Percentiles rank a stretch among this genome's conserved stretches.
These are phyloP conservation scores for Mesocricetus auratus DNA, from an alignment of 2,113 vertebrate genomes.

Conservation along the genomic window DNA sequence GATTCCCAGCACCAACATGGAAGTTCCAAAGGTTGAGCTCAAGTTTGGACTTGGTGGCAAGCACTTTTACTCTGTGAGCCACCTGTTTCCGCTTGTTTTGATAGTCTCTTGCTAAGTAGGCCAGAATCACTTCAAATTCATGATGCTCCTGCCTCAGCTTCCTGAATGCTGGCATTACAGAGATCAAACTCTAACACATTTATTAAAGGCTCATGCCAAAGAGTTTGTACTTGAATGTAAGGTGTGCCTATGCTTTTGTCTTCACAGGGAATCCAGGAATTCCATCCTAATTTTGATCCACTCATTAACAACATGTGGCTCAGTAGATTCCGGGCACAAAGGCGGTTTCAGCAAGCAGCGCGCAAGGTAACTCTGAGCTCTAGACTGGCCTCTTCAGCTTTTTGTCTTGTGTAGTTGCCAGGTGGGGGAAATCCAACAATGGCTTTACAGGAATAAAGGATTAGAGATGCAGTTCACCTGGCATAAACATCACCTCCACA, in stretches of 20 bases:
- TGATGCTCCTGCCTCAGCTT: neutral
- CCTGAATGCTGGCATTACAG: neutral
- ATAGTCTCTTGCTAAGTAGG: neutral
- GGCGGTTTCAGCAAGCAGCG: constrained; percentile 92
- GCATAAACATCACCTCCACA: constrained; percentile 8
- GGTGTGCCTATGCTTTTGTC: constrained; percentile 6
- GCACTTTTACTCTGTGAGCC: neutral
- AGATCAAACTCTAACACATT: neutral
- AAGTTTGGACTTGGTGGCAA: neutral
- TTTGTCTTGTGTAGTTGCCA: neutral
- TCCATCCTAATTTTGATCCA: constrained; percentile 88
- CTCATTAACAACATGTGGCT: constrained; percentile 88
- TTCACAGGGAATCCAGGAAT: constrained; percentile 71
- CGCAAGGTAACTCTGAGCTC: constrained; percentile 89
- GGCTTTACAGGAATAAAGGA: neutral
- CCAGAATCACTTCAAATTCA: neutral
- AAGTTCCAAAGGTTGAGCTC: neutral
- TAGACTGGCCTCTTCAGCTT: neutral
- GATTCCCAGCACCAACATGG: neutral
- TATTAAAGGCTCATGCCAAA: neutral
- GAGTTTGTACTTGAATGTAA: constrained; percentile 26
- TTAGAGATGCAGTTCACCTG: neutral
- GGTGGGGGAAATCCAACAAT: neutral
- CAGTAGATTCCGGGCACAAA: constrained; percentile 85
- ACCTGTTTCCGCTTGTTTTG: neutral